Evolutionary conservation across 37 sponge, comb jelly and placozoan species (phyloP), one percentile per base, ranked within the genome.

Genomic region (Crambe crambe): DNA sequence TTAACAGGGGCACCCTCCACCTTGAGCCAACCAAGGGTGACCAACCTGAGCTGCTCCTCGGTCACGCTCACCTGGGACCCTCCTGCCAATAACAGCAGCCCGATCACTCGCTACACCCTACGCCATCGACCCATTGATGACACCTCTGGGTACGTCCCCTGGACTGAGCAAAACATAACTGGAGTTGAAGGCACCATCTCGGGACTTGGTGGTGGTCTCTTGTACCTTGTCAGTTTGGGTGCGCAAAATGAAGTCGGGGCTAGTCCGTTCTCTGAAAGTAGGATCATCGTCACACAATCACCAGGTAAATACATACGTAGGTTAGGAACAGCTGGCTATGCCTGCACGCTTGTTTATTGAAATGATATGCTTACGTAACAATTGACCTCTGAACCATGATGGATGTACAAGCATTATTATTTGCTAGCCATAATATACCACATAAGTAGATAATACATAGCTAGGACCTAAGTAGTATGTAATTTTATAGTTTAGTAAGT

Each of bases 221-320:
- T 42, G 36, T 82, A 82, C 36, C 58, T 58, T 30, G 65, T 82
- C 1, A 60, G 73, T 35, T 47, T 82, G 27, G 36, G 54, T 29
- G 82, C 82, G 1, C 27, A 27, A 9, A 73, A 73, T 27, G 65
- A 23, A 35, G 51, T 73, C 0, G 74, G 73, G n/a, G 18, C 29
- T 8, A 73, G 73, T 44, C 10, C 35, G 26, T 82, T 35, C 64
- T 82, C 82, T 5, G 64, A 60, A 18, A 62, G 23, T 60, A 18
- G 39, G 2, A 12, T 15, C 60, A 27, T 34, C 38, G 22, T 56
- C 6, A 61, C 40, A 17, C 56, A 35, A 9, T 32, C 40, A 5
- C 63, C 76, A 61, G 56, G 76, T 61, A 3, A 61, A 41, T 30
- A 3, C 27, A 60, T n/a, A n/a, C n/a, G n/a, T n/a, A n/a, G n/a